Conservation (phyloP, 1,140 invertebrate genomes). For the Scaptomyza montana region DNA sequence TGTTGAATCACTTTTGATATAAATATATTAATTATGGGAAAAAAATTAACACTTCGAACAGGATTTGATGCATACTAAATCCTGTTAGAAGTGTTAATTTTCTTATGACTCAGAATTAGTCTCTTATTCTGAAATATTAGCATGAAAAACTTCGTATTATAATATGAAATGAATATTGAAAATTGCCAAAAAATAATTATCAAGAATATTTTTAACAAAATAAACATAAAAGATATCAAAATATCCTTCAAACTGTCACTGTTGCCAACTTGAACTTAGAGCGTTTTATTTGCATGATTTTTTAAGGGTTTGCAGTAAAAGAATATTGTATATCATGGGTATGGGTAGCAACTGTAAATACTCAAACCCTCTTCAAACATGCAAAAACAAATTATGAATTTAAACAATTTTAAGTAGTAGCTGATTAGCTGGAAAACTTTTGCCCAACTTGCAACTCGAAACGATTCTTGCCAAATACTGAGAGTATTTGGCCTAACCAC, state of each 20-base stretch:
- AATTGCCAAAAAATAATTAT: no score
- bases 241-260: not conserved
- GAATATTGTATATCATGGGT: no score
- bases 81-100: slow-evolving; percentile 15
- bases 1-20: slow-evolving; percentile 7
- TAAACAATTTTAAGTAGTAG: slow-evolving; percentile 13
- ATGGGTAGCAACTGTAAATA: no score
- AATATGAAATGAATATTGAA: no score
- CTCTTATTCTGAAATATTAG: no score
- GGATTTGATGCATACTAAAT: not conserved
- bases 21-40: not conserved
- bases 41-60: no score
- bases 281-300: no score
- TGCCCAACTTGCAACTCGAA: slow-evolving; percentile 5
- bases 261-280: not conserved
- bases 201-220: no score
- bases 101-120: not conserved
- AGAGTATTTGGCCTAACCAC: not conserved
- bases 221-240: no score
- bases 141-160: no score
- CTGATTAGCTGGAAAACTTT: slow-evolving; percentile 16
- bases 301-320: no score
- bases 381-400: slow-evolving; percentile 15
- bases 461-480: not conserved
- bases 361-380: not conserved